Base-by-base conservation (phyloP, 1,140 invertebrate genomes). In the Temnothorax curvispinosus region DNA sequence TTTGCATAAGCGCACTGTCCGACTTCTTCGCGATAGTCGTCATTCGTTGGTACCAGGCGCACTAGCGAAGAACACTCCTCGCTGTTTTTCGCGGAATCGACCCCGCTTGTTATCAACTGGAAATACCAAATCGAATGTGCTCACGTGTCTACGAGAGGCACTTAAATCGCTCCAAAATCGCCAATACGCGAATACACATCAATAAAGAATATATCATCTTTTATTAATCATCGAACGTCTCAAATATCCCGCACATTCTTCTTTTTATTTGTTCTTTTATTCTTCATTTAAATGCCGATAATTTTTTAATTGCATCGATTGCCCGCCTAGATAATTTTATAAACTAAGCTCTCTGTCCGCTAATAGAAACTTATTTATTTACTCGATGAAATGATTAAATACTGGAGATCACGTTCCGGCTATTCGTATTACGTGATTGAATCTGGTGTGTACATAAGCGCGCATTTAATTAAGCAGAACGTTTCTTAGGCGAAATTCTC, bases 1-100 rank as follows among this genome's bases (percentile, higher is more conserved):
- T 93, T 93, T 93, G 77, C 91, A 86, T 86, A 92, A 86, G 87
- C 87, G 75, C 54, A 89, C 60, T 78, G 87, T 72, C 81, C 71
- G 77, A 88, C 86, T 86, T 91, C 87, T 90, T 86, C 84, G 75
- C 77, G 77, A 89, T 89, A 91, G 80, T 86, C 90, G 78, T 71
- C 89, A 88, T 92, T 56, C 87, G 85, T 72, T 84, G 81, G 84
- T 88, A 86, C 87, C 86, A 82, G 69, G 65, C 78, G 77, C 81
- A 82, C 62, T 38, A 13, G 35, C 56, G 65, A 44, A 71, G 38
- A 72, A 75, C 58, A 65, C 62, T 85, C 69, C 35, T 65, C 47
- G 56, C 21, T 60, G 56, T 72, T 85, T 27, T 56, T 84, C 80
- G 54, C 80, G 54, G 69, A 84, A 84, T 84, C 54, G 18, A n/a